These are phyloP conservation scores for Argopecten irradians DNA, from an alignment of 1,140 invertebrate genomes.

Conservation along the genomic window DNA sequence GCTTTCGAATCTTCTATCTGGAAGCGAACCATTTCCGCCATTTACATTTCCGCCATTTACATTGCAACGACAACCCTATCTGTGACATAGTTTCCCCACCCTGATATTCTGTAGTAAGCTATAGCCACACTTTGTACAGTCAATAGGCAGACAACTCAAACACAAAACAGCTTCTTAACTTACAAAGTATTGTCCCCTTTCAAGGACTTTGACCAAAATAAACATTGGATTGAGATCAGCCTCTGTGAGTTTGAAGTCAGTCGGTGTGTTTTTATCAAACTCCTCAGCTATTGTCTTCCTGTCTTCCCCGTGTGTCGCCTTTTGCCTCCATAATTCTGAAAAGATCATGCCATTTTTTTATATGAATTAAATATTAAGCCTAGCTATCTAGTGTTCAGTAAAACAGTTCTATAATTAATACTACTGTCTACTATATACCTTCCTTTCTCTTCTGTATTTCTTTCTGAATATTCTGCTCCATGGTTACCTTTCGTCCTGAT, in stretches of 20 bases:
- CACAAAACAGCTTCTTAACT: too few relatives aligned
- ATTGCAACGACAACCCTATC: too few relatives aligned
- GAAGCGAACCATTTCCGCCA: too few relatives aligned
- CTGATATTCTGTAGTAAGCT: too few relatives aligned
- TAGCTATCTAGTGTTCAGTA: too few relatives aligned
- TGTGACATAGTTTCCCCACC: too few relatives aligned
- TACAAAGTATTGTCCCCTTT: conserved; percentile 69
- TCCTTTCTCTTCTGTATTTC: conserved; percentile 15
- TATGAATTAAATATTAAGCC: too few relatives aligned
- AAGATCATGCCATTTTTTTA: too few relatives aligned
- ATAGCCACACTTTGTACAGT: too few relatives aligned
- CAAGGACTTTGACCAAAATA: conserved; percentile 61
- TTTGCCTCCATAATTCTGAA: conserved; percentile 53
- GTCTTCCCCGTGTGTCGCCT: conserved; percentile 46
- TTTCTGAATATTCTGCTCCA: conserved; percentile 30
- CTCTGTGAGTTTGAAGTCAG: conserved; percentile 49
- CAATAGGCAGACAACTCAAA: too few relatives aligned
- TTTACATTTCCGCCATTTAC: too few relatives aligned
- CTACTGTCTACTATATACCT: not conserved
- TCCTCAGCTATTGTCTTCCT: conserved; percentile 65
- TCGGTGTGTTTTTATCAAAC: conserved; percentile 54
- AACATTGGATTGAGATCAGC: conserved; percentile 63
- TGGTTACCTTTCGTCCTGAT: not conserved
- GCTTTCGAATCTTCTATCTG: too few relatives aligned
- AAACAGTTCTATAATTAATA: not conserved